phyloP scores from a whole-genome alignment of 2,888 invertebrate genomes.

The Drosophila tripunctata region DNA sequence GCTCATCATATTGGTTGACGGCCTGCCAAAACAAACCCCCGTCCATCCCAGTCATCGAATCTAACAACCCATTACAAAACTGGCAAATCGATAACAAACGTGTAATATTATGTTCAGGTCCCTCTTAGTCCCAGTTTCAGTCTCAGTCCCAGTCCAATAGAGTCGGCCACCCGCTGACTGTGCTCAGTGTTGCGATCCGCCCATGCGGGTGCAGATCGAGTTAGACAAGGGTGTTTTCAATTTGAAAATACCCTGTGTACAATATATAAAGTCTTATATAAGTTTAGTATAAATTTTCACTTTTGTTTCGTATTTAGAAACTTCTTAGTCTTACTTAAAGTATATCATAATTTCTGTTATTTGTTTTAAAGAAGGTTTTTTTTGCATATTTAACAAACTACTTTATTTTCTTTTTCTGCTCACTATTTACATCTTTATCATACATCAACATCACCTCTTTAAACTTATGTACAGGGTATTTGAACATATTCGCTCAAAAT shows the following conservation, averaged over 20 bases:
- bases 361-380: too few species aligned
- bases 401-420: too few species aligned
- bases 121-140: conserved; percentile 10
- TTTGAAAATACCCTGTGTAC: conserved; percentile 8
- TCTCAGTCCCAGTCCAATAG: neutral
- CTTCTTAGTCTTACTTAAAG: neutral
- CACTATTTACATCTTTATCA: neutral
- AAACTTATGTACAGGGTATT: conserved; percentile 21
- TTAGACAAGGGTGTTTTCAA: neutral
- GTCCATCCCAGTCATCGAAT: conserved; percentile 1
- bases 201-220: conserved; percentile 56
- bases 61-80: conserved; percentile 37
- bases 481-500: conserved; percentile 36
- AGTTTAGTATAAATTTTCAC: too few species aligned
- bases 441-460: neutral
- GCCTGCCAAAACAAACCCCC: conserved; percentile 60
- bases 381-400: too few species aligned
- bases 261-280: too few species aligned
- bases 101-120: conserved; percentile 41
- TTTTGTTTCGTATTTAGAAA: too few species aligned
- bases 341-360: neutral
- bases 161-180: conserved; percentile 60
- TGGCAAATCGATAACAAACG: too few species aligned
- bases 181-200: conserved; percentile 17
- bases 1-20: conserved; percentile 39